Evolutionary conservation across 2,113 vertebrate genomes (phyloP).

Genomic region (Bagarius yarrelli): DNA sequence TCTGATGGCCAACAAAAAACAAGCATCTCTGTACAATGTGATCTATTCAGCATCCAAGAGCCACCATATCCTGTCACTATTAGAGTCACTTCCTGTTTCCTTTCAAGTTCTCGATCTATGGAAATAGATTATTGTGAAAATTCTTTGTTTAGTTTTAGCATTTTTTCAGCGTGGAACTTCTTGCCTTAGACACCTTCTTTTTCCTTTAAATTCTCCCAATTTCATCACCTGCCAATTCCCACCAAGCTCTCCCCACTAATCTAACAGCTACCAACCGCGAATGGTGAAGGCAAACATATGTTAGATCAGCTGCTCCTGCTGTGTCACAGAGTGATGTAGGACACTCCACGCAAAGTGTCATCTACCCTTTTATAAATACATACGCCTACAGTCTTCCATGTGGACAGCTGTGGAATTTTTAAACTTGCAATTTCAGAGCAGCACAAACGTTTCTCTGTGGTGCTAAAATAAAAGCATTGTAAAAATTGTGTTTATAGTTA

Average conservation of each 20-base stretch:
- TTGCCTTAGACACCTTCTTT: not conserved
- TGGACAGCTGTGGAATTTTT: not conserved
- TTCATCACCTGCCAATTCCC: not conserved
- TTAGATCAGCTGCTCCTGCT: not conserved
- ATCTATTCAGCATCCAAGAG: not conserved
- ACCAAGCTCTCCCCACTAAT: not conserved
- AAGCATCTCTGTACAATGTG: no score
- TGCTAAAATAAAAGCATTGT: not conserved
- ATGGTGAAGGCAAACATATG: not conserved
- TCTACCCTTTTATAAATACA: not conserved
- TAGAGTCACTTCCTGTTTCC: not conserved
- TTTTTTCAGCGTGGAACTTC: not conserved
- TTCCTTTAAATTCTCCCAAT: not conserved
- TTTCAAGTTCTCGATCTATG: not conserved
- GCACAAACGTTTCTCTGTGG: not conserved
- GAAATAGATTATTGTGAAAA: not conserved
- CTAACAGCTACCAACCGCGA: no score
- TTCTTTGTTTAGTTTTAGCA: not conserved
- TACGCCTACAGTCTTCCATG: not conserved
- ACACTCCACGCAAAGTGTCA: not conserved
- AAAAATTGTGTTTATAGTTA: not conserved
- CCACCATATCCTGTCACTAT: not conserved
- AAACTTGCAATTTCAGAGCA: not conserved
- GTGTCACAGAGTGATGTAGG: not conserved
- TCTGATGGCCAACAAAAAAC: slow-evolving; percentile 1